Base-by-base conservation (phyloP, 2,888 invertebrate species). In the Catocala fraxini region DNA sequence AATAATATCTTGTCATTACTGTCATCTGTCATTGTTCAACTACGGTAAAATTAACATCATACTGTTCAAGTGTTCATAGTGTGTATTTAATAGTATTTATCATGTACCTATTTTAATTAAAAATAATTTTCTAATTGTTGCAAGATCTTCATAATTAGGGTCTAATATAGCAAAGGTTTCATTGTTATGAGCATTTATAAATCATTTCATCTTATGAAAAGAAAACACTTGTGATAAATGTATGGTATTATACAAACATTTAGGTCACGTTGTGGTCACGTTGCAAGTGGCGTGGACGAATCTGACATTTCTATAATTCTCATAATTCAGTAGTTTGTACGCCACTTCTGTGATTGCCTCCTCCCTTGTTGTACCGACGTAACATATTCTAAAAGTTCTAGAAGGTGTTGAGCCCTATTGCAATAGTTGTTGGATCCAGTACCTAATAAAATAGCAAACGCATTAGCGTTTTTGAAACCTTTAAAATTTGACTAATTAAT, bases 271-370 rank as follows among this genome's bases (percentile, higher is more conserved):
- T 79, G 69, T 59, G 47, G 94, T 95, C 95, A 95, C 95, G 95
- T 95, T 95, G 95, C 95, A 92, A 85, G 92, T 93, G 94, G 95
- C 94, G 95, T 95, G 95, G 93, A 81, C 68, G 63, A 70, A 51
- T 77, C 71, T 84, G 81, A 77, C 80, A 79, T 75, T 77, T 82
- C 59, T 65, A 59, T 71, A 73, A 51, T 77, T 71, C 70, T 73
- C 67, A 34, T 65, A 62, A 54, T 67, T 72, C 65, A 57, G 54
- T 73, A 57, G 34, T 53, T 74, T 59, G 61, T 62, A 59, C 63
- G 63, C 59, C 66, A 75, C 66, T 73, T 61, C 55, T 61, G 57
- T 66, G 62, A 63, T 73, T 73, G 65, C 65, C 59, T 72, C 48
- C 56, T 55, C 48, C 51, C 51, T 9, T 11, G 13, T 0, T 59